A percentile compares a stretch with the other conserved stretches of the same genome.
These are phyloP conservation scores for Nasonia oneida DNA, from an alignment of 2,888 invertebrate genomes.

Conservation along the genomic window DNA sequence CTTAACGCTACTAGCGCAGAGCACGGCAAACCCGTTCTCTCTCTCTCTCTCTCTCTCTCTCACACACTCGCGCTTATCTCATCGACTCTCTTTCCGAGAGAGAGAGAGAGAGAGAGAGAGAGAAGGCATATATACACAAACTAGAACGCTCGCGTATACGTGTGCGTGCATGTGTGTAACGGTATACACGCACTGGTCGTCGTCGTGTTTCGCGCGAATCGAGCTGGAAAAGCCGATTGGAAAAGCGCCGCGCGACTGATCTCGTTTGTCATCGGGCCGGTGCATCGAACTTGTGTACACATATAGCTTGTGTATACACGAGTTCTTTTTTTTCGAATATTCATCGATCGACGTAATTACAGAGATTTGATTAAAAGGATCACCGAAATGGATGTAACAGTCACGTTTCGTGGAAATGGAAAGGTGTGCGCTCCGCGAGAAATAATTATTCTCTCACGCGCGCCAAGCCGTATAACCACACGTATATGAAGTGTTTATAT, in stretches of 20 bases:
- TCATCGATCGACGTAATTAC: neutral
- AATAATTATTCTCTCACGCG: conserved; percentile 54
- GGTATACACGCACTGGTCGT: conserved; percentile 26
- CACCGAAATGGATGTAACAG: neutral
- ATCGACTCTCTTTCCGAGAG: conserved; percentile 31
- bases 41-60: neutral
- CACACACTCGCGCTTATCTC: conserved; percentile 33
- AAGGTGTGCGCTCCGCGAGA: conserved; percentile 26
- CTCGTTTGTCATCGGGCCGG: neutral
- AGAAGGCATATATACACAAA: neutral
- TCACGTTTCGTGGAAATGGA: conserved; percentile 38
- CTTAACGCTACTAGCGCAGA: neutral
- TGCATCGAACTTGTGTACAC: neutral
- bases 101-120: neutral
- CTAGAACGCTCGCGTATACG: neutral
- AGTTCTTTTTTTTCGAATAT: neutral
- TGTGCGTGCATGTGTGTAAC: conserved; percentile 25
- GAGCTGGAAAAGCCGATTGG: conserved; percentile 46
- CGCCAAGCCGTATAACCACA: conserved; percentile 1
- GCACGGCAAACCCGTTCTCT: conserved; percentile 49
- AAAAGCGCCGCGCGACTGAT: conserved; percentile 37
- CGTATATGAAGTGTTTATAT: conserved; percentile 14
- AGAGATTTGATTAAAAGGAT: neutral
- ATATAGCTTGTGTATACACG: neutral
- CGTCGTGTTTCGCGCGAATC: neutral